phyloP scores from a whole-genome alignment of 2,797 vertebrate species.

The Amniataba percoides region DNA sequence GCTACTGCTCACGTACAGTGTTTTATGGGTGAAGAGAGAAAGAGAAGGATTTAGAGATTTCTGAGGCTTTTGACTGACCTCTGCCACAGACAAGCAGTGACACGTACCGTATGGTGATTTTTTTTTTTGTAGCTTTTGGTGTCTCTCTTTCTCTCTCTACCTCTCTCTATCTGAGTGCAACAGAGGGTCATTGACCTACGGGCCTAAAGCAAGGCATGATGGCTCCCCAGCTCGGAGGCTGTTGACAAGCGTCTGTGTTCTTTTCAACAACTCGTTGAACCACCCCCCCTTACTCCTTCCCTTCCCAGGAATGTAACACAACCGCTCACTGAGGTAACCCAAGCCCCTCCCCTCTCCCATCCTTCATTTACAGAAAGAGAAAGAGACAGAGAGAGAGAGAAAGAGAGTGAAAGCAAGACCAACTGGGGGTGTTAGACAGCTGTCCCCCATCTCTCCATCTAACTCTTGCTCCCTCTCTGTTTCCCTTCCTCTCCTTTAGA shows the following conservation, averaged over 20 bases:
- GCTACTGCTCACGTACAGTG: slow-evolving; percentile 56
- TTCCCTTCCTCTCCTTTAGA: slow-evolving; percentile 75
- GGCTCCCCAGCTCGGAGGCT: slow-evolving; percentile 89
- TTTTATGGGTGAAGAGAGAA: slow-evolving; percentile 66
- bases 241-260: slow-evolving; percentile 97
- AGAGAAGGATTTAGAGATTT: slow-evolving; percentile 71
- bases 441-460: slow-evolving; percentile 77
- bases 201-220: slow-evolving; percentile 92
- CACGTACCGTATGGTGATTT: slow-evolving; percentile 63
- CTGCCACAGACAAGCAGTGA: slow-evolving; percentile 72
- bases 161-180: slow-evolving; percentile 79
- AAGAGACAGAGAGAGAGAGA: slow-evolving; percentile 62
- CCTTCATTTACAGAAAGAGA: slow-evolving; percentile 85
- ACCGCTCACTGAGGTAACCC: slow-evolving; percentile 88
- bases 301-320: slow-evolving; percentile 93
- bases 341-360: slow-evolving; percentile 87
- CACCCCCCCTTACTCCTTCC: slow-evolving; percentile 74
- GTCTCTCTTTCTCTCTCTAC: slow-evolving; percentile 36
- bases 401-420: slow-evolving; percentile 70
- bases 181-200: slow-evolving; percentile 91
- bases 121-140: slow-evolving; percentile 43
- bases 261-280: slow-evolving; percentile 97
- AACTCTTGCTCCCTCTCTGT: slow-evolving; percentile 77
- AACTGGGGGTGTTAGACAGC: slow-evolving; percentile 82
- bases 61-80: slow-evolving; percentile 78